Conservation (phyloP, 2,113 vertebrate genomes). For the Microtus ochrogaster region DNA sequence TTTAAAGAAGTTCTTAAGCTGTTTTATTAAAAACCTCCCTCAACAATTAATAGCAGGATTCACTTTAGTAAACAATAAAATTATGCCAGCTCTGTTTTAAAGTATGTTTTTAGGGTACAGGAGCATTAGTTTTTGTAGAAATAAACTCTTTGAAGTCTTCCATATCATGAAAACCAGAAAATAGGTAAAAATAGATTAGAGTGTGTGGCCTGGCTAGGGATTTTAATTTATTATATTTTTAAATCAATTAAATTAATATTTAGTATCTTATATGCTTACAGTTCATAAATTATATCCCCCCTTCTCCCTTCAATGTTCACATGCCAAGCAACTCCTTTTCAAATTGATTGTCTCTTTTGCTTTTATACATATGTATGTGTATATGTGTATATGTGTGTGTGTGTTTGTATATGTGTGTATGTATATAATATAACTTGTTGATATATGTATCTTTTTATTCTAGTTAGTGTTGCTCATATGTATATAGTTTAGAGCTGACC, state of each 20-base stretch:
- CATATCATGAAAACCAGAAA: neutral
- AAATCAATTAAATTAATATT: neutral
- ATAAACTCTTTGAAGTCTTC: neutral
- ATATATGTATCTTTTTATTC: too few species aligned
- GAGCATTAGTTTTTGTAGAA: neutral
- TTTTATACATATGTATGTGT: too few species aligned
- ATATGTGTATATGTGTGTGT: too few species aligned
- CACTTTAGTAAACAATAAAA: neutral
- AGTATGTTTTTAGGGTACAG: neutral
- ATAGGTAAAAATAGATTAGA: neutral
- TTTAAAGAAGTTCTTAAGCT: neutral
- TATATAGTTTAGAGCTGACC: too few species aligned
- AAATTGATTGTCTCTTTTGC: neutral
- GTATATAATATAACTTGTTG: too few species aligned
- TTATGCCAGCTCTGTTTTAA: neutral
- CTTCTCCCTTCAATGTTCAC: neutral
- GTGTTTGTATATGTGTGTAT: too few species aligned
- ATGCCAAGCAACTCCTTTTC: neutral
- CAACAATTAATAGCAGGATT: neutral
- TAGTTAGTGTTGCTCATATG: too few species aligned
- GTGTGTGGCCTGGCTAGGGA: neutral
- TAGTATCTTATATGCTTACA: neutral
- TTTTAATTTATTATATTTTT: neutral
- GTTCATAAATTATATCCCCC: neutral
- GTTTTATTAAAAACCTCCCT: neutral